Base-by-base conservation (phyloP, 2,797 vertebrate genomes). In the Streptopelia turtur region DNA sequence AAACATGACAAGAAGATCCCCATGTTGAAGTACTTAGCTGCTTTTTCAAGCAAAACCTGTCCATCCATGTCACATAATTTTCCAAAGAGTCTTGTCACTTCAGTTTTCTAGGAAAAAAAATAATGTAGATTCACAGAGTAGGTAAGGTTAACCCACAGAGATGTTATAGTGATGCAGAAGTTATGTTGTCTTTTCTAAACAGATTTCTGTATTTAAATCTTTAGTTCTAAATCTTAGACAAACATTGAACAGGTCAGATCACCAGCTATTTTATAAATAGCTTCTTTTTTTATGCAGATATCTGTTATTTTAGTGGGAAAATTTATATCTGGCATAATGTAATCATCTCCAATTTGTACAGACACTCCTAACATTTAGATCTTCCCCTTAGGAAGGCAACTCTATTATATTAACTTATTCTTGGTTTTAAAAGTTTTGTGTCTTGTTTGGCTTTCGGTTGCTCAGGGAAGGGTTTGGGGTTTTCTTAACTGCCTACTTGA, bases 171-270 rank as follows among this genome's bases (percentile, higher is more conserved):
- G 1, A 30, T 41, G 14, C 24, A 63, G 16, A 83, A 83, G 59
- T 53, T 68, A 39, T 0, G 0, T 8, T 43, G 2, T 24, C 15
- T 56, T 85, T 83, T 83, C n/a, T 1, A 1, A 55, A 55, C 8
- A 83, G 6, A 56, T 75, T 74, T 78, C 28, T 63, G 16, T 35
- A 66, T 43, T 16, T 66, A 81, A 82, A 82, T 15, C 7, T 78
- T 84, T 45, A 66, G 16, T 49, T 83, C 0, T 2, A 70, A 91
- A 81, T 13, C n/a, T 78, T 68, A 57, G 22, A 5, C 10, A 82
- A 64, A 61, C 6, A 27, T 74, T 85, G 60, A 80, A 59, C 30
- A 53, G 75, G 10, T 25, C 37, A 55, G 11, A 28, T 35, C 18
- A 70, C 4, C 13, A n/a, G 5, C 2, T 75, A 28, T 35, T 88